Conservation (phyloP, 2,797 vertebrate genomes). For the Buceros bicornis region DNA sequence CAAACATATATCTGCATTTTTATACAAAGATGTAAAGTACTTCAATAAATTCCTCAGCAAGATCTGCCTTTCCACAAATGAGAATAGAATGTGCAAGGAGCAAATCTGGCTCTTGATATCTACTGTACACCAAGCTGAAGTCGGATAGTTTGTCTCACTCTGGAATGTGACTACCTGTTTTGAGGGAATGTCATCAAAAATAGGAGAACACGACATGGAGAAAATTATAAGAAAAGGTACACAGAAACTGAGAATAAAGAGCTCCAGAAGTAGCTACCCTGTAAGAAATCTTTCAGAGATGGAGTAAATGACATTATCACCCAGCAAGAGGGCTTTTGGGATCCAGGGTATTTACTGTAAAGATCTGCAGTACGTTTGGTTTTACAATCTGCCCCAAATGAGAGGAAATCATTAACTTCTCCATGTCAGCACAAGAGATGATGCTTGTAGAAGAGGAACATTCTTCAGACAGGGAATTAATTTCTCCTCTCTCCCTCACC, state of each 20-base stretch:
- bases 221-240: neutral
- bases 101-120: neutral
- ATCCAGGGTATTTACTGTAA: neutral
- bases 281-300: neutral
- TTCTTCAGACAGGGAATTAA: neutral
- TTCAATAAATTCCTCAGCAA: neutral
- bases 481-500: neutral
- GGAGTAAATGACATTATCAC: neutral
- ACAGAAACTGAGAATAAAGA: neutral
- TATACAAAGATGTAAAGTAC: neutral
- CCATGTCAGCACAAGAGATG: neutral
- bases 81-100: neutral
- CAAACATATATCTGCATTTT: neutral
- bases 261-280: neutral
- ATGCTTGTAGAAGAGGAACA: neutral
- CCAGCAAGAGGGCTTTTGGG: neutral
- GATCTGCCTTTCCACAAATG: neutral
- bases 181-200: neutral
- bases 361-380: neutral
- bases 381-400: neutral
- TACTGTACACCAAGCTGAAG: neutral
- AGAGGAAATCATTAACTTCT: neutral
- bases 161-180: neutral
- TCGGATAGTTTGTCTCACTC: neutral
- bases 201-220: neutral